Evolutionary conservation across 2,888 invertebrate genomes (phyloP).

Genomic region (Gastrophysa polygoni): DNA sequence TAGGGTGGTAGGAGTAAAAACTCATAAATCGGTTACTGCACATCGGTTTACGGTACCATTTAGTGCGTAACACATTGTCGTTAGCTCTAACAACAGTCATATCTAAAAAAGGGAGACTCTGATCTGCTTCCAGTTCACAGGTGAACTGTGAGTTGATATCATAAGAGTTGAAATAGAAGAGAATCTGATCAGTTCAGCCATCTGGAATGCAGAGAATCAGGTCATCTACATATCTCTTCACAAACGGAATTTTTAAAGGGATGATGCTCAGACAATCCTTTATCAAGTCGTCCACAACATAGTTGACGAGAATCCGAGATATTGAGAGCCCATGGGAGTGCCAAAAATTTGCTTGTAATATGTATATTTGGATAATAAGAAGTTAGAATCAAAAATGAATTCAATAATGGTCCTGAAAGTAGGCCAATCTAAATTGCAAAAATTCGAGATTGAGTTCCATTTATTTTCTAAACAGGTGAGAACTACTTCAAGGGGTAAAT

Average conservation of each 20-base stretch:
- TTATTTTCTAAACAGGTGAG: background rate
- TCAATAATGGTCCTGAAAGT: too few relatives aligned
- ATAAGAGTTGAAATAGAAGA: background rate
- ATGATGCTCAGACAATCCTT: background rate
- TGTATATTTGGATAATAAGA: too few relatives aligned
- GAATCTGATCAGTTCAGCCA: background rate
- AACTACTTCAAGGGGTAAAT: conserved; percentile 8
- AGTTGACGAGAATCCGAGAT: background rate
- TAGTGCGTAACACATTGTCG: conserved; percentile 8
- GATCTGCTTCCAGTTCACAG: background rate
- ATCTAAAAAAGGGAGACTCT: background rate
- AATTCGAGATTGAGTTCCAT: background rate
- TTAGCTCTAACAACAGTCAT: background rate
- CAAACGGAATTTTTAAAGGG: background rate
- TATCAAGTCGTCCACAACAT: background rate
- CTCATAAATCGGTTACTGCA: too few relatives aligned
- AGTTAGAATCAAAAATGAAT: too few relatives aligned
- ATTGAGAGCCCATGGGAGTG: background rate
- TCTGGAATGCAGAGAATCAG: background rate
- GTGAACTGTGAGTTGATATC: background rate
- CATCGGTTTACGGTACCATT: too few relatives aligned
- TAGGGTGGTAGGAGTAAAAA: too few relatives aligned
- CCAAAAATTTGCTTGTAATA: background rate
- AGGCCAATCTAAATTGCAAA: background rate
- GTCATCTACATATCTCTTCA: background rate